These are phyloP conservation scores for Regulus satrapa DNA, from an alignment of 2,113 vertebrate species.

Conservation along the genomic window DNA sequence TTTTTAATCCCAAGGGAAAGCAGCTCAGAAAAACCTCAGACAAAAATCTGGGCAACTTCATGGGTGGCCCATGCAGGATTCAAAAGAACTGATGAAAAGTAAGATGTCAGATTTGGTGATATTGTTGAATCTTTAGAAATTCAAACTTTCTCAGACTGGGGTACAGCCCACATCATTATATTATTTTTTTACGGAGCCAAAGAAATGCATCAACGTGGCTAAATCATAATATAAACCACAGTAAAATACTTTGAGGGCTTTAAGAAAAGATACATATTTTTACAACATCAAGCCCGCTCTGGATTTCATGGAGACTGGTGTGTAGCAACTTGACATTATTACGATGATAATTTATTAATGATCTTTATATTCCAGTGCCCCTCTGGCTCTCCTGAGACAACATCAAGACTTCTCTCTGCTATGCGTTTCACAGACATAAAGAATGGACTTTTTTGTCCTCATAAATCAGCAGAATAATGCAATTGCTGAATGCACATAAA, in stretches of 20 bases:
- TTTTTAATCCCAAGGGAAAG: background rate
- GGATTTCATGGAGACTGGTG: background rate
- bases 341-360: slow-evolving; percentile 21
- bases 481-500: slow-evolving; percentile 9
- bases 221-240: background rate
- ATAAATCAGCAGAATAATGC: slow-evolving; percentile 36
- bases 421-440: background rate
- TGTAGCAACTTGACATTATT: background rate
- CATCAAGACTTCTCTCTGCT: background rate
- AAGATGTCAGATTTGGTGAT: background rate
- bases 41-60: background rate
- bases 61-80: background rate
- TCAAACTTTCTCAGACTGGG: background rate
- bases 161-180: background rate
- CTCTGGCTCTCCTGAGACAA: slow-evolving; percentile 5
- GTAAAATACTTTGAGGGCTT: background rate
- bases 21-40: background rate
- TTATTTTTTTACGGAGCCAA: background rate
- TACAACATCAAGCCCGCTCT: background rate
- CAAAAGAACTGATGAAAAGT: background rate
- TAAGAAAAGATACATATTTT: background rate
- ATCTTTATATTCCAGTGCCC: background rate
- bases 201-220: background rate
- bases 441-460: background rate
- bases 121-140: background rate